Conservation (phyloP, 2,888 invertebrate genomes). For the Hoplodrina ambigua region DNA sequence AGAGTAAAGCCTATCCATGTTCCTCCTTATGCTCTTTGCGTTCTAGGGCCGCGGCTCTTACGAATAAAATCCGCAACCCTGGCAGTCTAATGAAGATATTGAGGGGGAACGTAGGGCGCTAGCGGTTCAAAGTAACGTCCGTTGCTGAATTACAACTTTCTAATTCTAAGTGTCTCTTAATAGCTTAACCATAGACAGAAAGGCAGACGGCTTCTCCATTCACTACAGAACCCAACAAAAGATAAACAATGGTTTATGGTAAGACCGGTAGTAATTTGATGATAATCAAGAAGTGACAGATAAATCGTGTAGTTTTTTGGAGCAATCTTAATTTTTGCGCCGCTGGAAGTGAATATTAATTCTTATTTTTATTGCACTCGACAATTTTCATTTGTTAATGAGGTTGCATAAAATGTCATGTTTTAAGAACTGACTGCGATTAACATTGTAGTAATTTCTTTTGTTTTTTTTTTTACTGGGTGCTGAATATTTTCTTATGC, state of each 20-base stretch:
- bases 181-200: too few relatives aligned
- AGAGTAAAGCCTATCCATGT: too few relatives aligned
- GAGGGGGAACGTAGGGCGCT: too few relatives aligned
- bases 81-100: too few relatives aligned
- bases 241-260: constrained; percentile 21
- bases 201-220: too few relatives aligned
- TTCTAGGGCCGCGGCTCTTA: too few relatives aligned
- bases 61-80: too few relatives aligned
- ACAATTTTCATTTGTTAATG: background rate
- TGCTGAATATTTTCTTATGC: background rate
- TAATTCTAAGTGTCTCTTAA: too few relatives aligned
- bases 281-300: constrained; percentile 10
- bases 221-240: background rate
- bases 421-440: background rate
- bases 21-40: too few relatives aligned
- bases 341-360: constrained; percentile 3
- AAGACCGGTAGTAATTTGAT: constrained; percentile 2
- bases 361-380: background rate
- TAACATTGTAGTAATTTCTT: background rate
- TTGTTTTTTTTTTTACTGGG: background rate
- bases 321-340: constrained; percentile 6
- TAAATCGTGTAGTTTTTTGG: constrained; percentile 15
- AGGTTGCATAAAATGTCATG: background rate
- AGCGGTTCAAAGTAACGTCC: too few relatives aligned
- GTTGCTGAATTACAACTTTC: too few relatives aligned